Evolutionary conservation across 2,888 invertebrate genomes (phyloP), one percentile per base, ranked within the genome.

Genomic region (Tetheella fluctuosa): DNA sequence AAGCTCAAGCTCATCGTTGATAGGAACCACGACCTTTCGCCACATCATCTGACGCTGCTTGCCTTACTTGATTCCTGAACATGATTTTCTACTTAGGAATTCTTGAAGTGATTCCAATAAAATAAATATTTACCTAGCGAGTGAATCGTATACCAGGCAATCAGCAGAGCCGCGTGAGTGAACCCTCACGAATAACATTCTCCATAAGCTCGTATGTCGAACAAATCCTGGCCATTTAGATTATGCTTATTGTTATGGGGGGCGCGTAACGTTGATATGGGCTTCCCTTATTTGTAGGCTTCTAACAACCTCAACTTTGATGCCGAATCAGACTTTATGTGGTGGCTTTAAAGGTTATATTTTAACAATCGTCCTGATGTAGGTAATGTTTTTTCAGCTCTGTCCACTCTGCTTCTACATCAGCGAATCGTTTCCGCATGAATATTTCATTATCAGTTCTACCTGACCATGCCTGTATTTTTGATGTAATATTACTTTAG

Each of bases 211-310:
- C 71, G 70, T 74, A 70, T 77, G 79, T 80, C 74, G 81, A 80
- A 84, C 84, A 83, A 84, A 86, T 81, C 84, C 78, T 65, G 68
- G 73, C 70, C 77, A 77, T 82, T 84, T 77, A 79, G 81, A 85
- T 86, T 83, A 86, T 84, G 81, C 84, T 81, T 83, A 84, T 85
- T 83, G 83, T 81, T 84, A 85, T 82, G 80, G 80, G 73, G 68
- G 68, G 74, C 77, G 71, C 70, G 76, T 81, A 74, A 68, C 74
- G 61, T 69, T 69, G 66, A 70, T 74, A 68, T 65, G 76, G 67
- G 63, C 68, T 63, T 60, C 68, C 74, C 75, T 76, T 76, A 78
- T 81, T 79, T 77, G 74, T 76, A 73, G 48, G 48, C n/a, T 8
- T 48, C 48, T 48, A 48, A 48, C 48, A 48, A 20, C 48, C 48